Base-by-base conservation (phyloP, 2,888 invertebrate genomes). In the Ophion obscuratus region DNA sequence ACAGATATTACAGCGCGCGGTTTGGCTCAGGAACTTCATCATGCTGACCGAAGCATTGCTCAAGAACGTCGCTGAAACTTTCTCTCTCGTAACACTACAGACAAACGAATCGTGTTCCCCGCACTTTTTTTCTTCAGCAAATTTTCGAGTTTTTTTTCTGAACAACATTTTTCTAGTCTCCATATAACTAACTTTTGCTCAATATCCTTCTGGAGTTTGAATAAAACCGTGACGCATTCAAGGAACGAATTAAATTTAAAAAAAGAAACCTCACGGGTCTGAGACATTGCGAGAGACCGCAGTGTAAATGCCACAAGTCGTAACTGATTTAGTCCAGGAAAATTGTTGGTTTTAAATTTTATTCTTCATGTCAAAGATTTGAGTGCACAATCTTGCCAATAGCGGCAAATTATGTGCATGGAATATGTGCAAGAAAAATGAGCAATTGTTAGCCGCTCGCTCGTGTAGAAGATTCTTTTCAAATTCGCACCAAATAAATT, bases 11-110 rank as follows among this genome's bases (percentile, higher is more conserved):
- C 80, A 61, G 77, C 62, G 79, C 57, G 61, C 79, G 86, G n/a
- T 79, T 84, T 64, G 67, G 79, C 81, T 73, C 62, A 67, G 81
- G 84, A 86, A 85, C 80, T 83, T 85, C 85, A 85, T 88, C 80
- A 79, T 27, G 66, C 86, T 74, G 84, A 84, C 85, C 79, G 83
- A 82, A 84, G 67, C 57, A 36, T 85, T 87, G 82, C 85, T 76
- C 84, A 85, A 88, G 77, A 74, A 20, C 47, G 76, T 75, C 64
- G 66, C 27, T 17, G 57, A 75, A 68, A 88, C 87, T 88, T 88
- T 88, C 77, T 78, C 87, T 84, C 87, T 75, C 67, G 74, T 62
- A 74, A 74, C 40, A 80, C 68, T 64, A 61, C 64, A 40, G 36
- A 59, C 68, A 53, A 78, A 78, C 68, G 59, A 64, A 67, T 3